These are phyloP conservation scores for Nansenia antarctica DNA, from an alignment of 2,113 vertebrate genomes.

Conservation along the genomic window DNA sequence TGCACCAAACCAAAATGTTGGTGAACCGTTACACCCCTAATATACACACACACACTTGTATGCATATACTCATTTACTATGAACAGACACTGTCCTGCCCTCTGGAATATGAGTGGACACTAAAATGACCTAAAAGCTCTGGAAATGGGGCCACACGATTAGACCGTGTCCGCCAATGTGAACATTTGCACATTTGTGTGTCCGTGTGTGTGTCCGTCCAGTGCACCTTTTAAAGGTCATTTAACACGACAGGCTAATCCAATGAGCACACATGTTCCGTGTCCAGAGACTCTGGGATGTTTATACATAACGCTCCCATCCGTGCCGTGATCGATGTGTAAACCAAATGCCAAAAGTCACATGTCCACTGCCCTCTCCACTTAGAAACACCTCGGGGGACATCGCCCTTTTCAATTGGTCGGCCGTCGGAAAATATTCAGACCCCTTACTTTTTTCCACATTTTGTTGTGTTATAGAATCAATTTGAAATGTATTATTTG, in stretches of 20 bases:
- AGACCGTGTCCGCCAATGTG: not conserved
- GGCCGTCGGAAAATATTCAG: not conserved
- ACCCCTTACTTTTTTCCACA: too few relatives aligned
- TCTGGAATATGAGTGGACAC: constrained; percentile 44
- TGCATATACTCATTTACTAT: too few relatives aligned
- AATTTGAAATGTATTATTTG: too few relatives aligned
- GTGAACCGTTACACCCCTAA: too few relatives aligned
- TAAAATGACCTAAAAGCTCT: constrained; percentile 48
- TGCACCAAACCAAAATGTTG: too few relatives aligned
- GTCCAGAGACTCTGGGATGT: constrained; percentile 5
- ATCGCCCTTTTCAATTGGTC: not conserved
- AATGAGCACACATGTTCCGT: constrained; percentile 1
- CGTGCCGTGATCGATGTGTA: constrained; percentile 24
- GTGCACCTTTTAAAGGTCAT: constrained; percentile 40
- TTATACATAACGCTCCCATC: constrained; percentile 13
- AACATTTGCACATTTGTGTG: not conserved
- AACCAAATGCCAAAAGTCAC: constrained; percentile 35
- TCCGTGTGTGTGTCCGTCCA: not conserved
- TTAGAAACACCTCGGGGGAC: not conserved
- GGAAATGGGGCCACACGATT: constrained; percentile 20
- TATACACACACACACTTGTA: too few relatives aligned
- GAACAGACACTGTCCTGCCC: constrained; percentile 5
- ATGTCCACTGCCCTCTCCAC: not conserved
- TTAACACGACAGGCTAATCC: constrained; percentile 10
- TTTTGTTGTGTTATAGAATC: too few relatives aligned